phyloP scores from a whole-genome alignment of 2,797 vertebrate species.

The Propithecus deckenii region DNA sequence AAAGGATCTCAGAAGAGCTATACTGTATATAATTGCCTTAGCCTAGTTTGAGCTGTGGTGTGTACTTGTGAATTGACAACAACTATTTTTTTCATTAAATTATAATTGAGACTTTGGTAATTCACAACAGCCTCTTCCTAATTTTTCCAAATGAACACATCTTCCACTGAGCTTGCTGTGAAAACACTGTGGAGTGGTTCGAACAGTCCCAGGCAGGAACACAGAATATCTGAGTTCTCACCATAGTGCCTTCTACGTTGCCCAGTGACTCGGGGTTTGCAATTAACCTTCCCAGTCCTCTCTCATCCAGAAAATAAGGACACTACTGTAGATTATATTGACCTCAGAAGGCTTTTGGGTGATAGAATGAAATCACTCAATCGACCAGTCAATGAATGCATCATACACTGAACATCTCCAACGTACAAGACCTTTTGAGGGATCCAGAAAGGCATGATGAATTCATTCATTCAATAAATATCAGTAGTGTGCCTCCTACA shows the following conservation, averaged over 20 bases:
- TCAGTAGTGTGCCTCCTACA: neutral
- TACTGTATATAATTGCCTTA: neutral
- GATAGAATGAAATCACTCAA: slow-evolving; percentile 39
- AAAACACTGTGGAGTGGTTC: neutral
- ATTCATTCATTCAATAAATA: neutral
- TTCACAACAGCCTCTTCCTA: neutral
- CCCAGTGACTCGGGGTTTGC: neutral
- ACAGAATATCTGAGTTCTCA: slow-evolving; percentile 2
- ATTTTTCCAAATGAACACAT: slow-evolving; percentile 49
- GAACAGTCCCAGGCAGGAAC: neutral
- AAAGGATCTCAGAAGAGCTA: neutral
- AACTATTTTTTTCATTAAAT: slow-evolving; percentile 48
- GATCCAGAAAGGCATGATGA: neutral
- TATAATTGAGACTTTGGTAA: slow-evolving; percentile 31
- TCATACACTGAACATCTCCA: neutral
- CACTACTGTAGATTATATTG: neutral
- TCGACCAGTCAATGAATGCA: neutral
- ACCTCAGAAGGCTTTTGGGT: slow-evolving; percentile 8
- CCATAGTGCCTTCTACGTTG: neutral
- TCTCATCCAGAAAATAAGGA: neutral
- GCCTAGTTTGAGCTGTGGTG: neutral
- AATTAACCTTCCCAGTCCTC: neutral
- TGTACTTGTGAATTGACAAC: neutral
- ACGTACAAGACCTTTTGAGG: neutral
- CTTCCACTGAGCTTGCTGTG: neutral